A percentile compares a stretch with the other conserved stretches of the same genome.
These are phyloP conservation scores for Hybognathus amarus DNA, from an alignment of 2,797 vertebrate genomes.

Conservation along the genomic window DNA sequence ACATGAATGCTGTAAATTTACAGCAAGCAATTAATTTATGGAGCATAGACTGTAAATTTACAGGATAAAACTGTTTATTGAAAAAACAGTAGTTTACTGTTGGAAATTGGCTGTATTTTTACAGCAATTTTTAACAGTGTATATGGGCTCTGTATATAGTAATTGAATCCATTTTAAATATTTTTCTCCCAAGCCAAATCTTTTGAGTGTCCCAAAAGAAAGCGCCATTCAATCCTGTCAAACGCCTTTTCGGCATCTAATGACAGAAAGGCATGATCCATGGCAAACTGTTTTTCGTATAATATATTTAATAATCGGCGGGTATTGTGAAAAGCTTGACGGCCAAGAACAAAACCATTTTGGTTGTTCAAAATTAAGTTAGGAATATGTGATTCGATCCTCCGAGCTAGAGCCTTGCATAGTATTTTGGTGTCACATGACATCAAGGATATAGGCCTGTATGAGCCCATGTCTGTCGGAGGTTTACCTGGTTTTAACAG, in stretches of 20 bases:
- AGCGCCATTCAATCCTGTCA: slow-evolving; percentile 12
- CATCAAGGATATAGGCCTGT: slow-evolving; percentile 8
- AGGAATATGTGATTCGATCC: background rate
- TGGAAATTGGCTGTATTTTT: too few relatives aligned
- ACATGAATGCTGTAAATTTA: too few relatives aligned
- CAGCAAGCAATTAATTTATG: too few relatives aligned
- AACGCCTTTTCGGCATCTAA: slow-evolving; percentile 14
- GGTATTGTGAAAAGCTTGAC: slow-evolving; percentile 8
- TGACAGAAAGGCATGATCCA: background rate
- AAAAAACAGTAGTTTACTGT: too few relatives aligned
- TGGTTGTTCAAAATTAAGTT: slow-evolving; percentile 7
- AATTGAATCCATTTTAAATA: slow-evolving; percentile 7
- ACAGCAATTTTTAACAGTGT: too few relatives aligned
- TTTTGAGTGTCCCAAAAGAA: slow-evolving; percentile 10
- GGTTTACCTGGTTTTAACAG: slow-evolving; percentile 8
- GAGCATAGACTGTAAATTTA: too few relatives aligned
- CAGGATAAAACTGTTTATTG: too few relatives aligned
- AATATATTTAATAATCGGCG: slow-evolving; percentile 1
- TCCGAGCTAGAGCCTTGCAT: background rate
- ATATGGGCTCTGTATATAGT: background rate
- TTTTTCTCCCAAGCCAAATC: slow-evolving; percentile 17
- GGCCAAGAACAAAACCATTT: slow-evolving; percentile 13
- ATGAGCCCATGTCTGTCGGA: background rate
- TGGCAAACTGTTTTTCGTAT: background rate
- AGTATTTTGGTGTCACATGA: slow-evolving; percentile 7